Conservation (phyloP, 2,797 vertebrate genomes). For the Malurus splendens region DNA sequence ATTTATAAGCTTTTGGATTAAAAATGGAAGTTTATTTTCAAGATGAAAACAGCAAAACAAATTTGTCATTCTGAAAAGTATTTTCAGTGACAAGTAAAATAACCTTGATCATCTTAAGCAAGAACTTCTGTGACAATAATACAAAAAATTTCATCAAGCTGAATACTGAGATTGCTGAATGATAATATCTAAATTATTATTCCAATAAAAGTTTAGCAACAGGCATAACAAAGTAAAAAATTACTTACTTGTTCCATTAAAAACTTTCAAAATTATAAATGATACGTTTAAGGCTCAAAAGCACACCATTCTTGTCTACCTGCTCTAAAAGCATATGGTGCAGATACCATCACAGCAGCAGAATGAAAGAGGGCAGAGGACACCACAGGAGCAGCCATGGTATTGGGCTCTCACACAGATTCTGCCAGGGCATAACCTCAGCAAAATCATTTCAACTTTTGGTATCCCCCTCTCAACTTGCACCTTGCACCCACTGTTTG, state of each 20-base stretch:
- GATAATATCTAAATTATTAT: not conserved
- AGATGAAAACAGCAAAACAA: not conserved
- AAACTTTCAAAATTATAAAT: not conserved
- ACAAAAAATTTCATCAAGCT: not conserved
- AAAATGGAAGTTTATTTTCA: not conserved
- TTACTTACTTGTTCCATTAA: not conserved
- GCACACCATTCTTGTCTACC: not conserved
- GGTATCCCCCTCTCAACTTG: not conserved
- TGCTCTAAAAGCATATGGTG: rapidly evolving
- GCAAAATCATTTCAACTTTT: not conserved
- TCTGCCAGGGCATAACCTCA: not conserved
- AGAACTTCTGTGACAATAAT: not conserved
- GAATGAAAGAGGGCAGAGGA: not conserved
- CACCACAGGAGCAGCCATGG: not conserved
- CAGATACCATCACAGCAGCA: not conserved
- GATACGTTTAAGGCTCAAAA: not conserved
- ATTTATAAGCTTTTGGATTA: not conserved
- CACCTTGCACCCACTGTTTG: not conserved
- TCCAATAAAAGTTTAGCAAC: not conserved
- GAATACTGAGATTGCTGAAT: not conserved
- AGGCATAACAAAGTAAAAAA: not conserved
- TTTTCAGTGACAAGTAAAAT: not conserved
- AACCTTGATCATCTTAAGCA: not conserved
- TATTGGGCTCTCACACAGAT: not conserved
- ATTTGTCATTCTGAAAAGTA: not conserved